Evolutionary conservation across 2,888 invertebrate species (phyloP), one percentile per base, ranked within the genome.

Genomic region (Drosophila siamana): DNA sequence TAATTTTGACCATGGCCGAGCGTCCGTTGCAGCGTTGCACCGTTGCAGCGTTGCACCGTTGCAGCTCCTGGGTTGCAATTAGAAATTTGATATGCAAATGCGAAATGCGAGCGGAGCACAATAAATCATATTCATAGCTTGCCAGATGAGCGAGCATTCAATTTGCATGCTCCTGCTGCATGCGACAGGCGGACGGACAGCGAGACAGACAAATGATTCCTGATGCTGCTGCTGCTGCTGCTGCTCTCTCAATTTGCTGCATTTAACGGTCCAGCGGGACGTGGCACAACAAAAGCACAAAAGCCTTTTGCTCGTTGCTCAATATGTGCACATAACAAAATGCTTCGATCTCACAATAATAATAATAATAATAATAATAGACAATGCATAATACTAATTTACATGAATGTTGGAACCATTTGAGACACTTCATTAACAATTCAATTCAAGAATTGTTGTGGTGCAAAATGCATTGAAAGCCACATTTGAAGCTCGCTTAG

Each of bases 31-130:
- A 19, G 38, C 2, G 26, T 36, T n/a, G 6, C n/a, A n/a, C 2
- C 41, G 46, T 40, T 46, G n/a, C 44, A 19, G 38, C 2, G 26
- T 36, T n/a, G 6, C n/a, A n/a, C n/a, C n/a, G n/a, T n/a, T 38
- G 41, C 30, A 26, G 2, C 16, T 6, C 19, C 26, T 13, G 13
- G 13, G 16, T 52, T 41, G 76, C 73, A 74, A 75, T 75, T 77
- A 79, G 67, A 86, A 84, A 80, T 78, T 86, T 68, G 52, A 66
- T 84, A 80, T 80, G 84, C 74, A 86, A 80, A 84, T 80, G 50
- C 28, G 44, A 86, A 80, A 84, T 80, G 50, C 28, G 44, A 30
- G 16, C 47, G 33, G 15, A 26, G 7, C 15, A 19, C 11, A 16
- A 11, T 74, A 84, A 84, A 80, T 80, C 81, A 80, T 68, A 74